Evolutionary conservation across 2,113 vertebrate genomes (phyloP).

Genomic region (Oncorhynchus clarkii): DNA sequence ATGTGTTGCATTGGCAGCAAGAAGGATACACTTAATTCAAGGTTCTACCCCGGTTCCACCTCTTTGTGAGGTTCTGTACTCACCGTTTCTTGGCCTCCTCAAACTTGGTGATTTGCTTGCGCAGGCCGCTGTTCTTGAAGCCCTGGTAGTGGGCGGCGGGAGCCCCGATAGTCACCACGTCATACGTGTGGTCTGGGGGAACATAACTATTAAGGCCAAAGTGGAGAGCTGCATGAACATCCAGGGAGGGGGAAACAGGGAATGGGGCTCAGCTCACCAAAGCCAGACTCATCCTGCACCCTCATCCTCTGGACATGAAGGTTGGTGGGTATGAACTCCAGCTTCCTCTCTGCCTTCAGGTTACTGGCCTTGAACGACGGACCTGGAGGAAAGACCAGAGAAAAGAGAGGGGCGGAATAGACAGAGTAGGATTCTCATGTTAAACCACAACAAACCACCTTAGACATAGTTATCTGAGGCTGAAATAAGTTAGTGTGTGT

Average conservation of each 20-base stretch:
- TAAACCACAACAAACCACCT: no score
- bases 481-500: background rate
- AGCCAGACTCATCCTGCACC: slow-evolving; percentile 91
- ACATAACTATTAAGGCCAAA: no score
- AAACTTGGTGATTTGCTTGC: slow-evolving; percentile 94
- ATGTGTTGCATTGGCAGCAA: no score
- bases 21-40: no score
- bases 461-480: background rate
- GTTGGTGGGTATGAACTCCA: slow-evolving; percentile 98
- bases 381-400: slow-evolving; percentile 67
- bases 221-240: background rate
- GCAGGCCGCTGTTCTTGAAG: slow-evolving; percentile 93
- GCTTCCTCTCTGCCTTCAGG: slow-evolving; percentile 92
- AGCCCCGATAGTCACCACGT: slow-evolving; percentile 91
- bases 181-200: slow-evolving; percentile 91
- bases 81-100: slow-evolving; percentile 98
- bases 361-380: slow-evolving; percentile 98
- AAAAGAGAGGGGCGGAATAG: background rate
- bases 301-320: slow-evolving; percentile 97
- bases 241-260: background rate
- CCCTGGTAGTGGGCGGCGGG: slow-evolving; percentile 97
- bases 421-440: background rate
- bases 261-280: slow-evolving; percentile 73
- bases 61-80: slow-evolving; percentile 59
- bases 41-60: background rate